Evolutionary conservation across 2,888 invertebrate species (phyloP).

Genomic region (Ectemnius continuus): DNA sequence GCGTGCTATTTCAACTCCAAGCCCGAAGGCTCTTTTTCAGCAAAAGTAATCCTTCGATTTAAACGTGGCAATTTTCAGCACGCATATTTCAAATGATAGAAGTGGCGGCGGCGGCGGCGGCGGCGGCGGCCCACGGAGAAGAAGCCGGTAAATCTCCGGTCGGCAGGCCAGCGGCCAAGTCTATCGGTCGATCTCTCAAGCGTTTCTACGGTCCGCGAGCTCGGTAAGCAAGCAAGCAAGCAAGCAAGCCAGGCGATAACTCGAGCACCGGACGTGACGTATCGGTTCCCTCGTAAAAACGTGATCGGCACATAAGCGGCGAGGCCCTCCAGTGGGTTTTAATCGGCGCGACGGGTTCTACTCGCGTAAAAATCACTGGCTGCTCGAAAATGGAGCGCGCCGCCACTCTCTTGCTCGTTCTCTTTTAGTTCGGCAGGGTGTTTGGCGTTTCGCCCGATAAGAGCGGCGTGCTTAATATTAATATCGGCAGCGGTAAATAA

Average conservation of each 20-base stretch:
- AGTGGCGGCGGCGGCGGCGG: no score
- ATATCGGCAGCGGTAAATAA: slow-evolving; percentile 4
- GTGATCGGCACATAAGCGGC: slow-evolving; percentile 10
- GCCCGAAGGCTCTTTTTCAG: no score
- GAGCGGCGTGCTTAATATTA: background rate
- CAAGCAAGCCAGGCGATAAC: slow-evolving; percentile 22
- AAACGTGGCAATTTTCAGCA: no score
- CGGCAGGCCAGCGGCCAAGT: background rate
- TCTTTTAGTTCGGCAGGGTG: background rate
- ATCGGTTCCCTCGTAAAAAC: slow-evolving; percentile 28
- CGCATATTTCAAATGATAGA: no score
- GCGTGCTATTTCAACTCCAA: no score
- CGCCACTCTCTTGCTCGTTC: slow-evolving; percentile 3
- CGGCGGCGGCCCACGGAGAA: no score
- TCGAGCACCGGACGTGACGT: slow-evolving; percentile 31
- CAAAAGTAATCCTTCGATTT: no score
- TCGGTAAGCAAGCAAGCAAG: background rate
- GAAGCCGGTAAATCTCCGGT: background rate
- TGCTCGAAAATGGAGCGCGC: slow-evolving; percentile 1
- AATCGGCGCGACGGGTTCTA: slow-evolving; percentile 13
- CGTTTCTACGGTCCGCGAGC: slow-evolving; percentile 7
- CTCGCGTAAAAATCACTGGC: background rate
- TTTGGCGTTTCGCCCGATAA: background rate
- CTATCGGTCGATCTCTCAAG: background rate
- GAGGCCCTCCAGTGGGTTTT: slow-evolving; percentile 5